phyloP scores from a whole-genome alignment of 2,888 invertebrate species.

The Automeris io region DNA sequence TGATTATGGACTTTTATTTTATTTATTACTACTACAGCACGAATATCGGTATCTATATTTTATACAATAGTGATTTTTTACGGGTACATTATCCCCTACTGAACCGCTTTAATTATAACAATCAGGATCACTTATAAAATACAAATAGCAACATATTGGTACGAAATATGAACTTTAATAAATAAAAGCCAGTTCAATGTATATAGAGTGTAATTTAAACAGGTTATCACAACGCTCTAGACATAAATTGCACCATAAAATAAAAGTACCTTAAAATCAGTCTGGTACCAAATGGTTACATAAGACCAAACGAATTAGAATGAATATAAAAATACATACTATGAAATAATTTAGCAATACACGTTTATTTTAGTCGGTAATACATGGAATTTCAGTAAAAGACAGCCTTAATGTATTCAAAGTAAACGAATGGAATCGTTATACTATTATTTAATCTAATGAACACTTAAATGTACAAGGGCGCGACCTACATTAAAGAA shows the following conservation, averaged over 20 bases:
- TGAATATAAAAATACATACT: slow-evolving; percentile 72
- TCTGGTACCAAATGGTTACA: slow-evolving; percentile 74
- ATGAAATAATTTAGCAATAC: slow-evolving; percentile 74
- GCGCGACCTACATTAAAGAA: slow-evolving; percentile 51
- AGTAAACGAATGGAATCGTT: slow-evolving; percentile 58
- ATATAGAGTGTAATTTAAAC: slow-evolving; percentile 74
- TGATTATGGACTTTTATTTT: slow-evolving; percentile 9
- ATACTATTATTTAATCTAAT: slow-evolving; percentile 67
- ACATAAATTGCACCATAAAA: slow-evolving; percentile 77
- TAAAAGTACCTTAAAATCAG: slow-evolving; percentile 76
- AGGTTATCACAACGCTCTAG: slow-evolving; percentile 77
- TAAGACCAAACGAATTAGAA: slow-evolving; percentile 65
- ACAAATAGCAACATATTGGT: too few species aligned
- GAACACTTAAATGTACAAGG: slow-evolving; percentile 70
- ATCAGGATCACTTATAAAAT: too few species aligned
- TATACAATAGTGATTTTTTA: too few species aligned
- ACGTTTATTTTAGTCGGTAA: slow-evolving; percentile 52
- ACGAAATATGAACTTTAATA: neutral
- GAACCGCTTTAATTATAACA: too few species aligned
- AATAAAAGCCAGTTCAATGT: slow-evolving; percentile 38
- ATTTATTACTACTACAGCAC: neutral
- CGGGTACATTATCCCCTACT: too few species aligned
- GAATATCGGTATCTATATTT: neutral
- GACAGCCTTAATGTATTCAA: slow-evolving; percentile 61
- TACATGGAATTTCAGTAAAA: slow-evolving; percentile 59